phyloP scores from a whole-genome alignment of 1,140 invertebrate genomes.

The Drosophila orena region DNA sequence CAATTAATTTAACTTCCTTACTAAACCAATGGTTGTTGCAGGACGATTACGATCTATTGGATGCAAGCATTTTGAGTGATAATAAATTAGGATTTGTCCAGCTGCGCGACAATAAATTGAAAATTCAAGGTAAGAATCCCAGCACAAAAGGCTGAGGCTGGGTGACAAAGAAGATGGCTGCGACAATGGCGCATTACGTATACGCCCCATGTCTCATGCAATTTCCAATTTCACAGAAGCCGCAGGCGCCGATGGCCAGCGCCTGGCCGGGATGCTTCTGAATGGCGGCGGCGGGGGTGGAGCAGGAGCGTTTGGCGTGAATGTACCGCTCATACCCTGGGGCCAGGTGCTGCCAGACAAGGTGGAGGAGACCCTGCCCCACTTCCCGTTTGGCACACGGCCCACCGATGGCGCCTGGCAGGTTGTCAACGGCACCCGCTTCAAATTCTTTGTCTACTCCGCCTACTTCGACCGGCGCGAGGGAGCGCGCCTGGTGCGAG shows the following conservation, averaged over 20 bases:
- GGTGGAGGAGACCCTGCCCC: constrained; percentile 85
- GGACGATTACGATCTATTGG: constrained; percentile 82
- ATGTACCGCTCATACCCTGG: constrained; percentile 80
- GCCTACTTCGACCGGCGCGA: constrained; percentile 93
- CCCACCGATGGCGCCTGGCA: constrained; percentile 87
- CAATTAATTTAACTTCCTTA: neutral
- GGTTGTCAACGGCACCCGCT: constrained; percentile 88
- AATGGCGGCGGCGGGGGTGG: constrained; percentile 58
- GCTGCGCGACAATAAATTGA: constrained; percentile 84
- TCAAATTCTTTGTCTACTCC: constrained; percentile 96
- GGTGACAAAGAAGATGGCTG: constrained; percentile 35
- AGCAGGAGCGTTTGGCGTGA: constrained; percentile 53
- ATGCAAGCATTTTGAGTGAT: constrained; percentile 83
- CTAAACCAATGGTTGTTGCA: constrained; percentile 16
- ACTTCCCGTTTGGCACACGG: constrained; percentile 84
- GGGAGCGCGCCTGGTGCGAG: constrained; percentile 89
- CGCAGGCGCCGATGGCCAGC: constrained; percentile 74
- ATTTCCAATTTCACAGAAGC: constrained; percentile 67
- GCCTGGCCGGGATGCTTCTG: constrained; percentile 74
- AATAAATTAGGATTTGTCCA: constrained; percentile 85
- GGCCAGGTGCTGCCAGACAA: constrained; percentile 76
- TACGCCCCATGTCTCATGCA: constrained; percentile 57
- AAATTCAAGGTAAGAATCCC: constrained; percentile 81
- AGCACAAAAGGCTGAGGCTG: constrained; percentile 30
- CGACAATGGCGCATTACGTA: constrained; percentile 54